Conservation (phyloP, 2,113 vertebrate genomes). For the Labeo catla region DNA sequence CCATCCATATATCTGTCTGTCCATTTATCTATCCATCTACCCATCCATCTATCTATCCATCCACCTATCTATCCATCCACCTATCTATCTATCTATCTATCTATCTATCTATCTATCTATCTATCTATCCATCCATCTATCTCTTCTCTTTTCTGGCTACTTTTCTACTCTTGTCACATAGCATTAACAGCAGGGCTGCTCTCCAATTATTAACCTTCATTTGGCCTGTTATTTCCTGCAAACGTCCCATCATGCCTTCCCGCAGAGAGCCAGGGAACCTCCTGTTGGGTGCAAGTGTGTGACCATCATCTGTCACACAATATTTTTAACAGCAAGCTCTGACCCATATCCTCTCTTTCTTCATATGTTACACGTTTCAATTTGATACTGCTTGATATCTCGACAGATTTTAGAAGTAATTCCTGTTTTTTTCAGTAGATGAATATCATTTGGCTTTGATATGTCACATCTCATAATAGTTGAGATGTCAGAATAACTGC, state of each 20-base stretch:
- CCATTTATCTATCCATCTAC: background rate
- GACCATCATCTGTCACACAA: conserved; percentile 33
- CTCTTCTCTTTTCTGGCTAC: background rate
- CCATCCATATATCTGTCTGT: background rate
- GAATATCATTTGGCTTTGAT: background rate
- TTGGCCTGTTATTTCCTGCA: conserved; percentile 38
- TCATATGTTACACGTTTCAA: background rate
- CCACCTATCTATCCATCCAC: background rate
- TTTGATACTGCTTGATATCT: background rate
- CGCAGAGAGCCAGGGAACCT: background rate
- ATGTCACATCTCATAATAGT: conserved; percentile 10
- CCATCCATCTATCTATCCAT: background rate
- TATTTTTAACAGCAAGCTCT: conserved; percentile 16
- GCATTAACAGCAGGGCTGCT: background rate
- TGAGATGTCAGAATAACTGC: conserved; percentile 1
- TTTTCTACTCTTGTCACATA: background rate
- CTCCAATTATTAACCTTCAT: conserved; percentile 35
- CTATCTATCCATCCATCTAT: background rate
- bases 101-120: background rate
- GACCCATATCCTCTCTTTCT: conserved; percentile 12
- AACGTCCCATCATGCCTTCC: background rate
- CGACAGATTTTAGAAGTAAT: conserved; percentile 10
- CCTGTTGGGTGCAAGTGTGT: conserved; percentile 32
- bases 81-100: background rate
- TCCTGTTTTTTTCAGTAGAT: background rate